Evolutionary conservation across 1,140 invertebrate species (phyloP).

Genomic region (Popillia japonica): DNA sequence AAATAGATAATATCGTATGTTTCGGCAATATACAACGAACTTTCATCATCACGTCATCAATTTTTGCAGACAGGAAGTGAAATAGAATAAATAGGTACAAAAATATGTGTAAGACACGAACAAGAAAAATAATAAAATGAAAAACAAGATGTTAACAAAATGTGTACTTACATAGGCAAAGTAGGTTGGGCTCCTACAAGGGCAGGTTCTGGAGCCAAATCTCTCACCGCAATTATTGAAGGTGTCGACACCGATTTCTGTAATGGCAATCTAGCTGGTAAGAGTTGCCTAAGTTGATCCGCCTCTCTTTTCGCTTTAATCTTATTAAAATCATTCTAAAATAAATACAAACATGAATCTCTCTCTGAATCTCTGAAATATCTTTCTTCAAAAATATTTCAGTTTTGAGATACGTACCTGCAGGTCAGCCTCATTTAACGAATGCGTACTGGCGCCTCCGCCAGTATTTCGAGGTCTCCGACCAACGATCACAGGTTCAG

Average conservation of each 20-base stretch:
- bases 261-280: conserved; percentile 77
- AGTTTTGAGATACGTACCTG: conserved; percentile 63
- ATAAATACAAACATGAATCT: conserved; percentile 19
- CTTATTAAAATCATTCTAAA: conserved; percentile 66
- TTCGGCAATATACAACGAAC: neutral
- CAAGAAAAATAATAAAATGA: neutral
- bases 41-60: neutral
- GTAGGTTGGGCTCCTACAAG: conserved; percentile 60
- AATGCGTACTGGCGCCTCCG: conserved; percentile 81
- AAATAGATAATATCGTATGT: neutral
- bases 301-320: conserved; percentile 67
- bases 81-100: conserved; percentile 1
- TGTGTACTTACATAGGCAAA: conserved; percentile 61
- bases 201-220: conserved; percentile 57
- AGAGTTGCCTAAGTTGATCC: conserved; percentile 66
- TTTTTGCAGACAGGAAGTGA: neutral
- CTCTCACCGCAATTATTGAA: conserved; percentile 79
- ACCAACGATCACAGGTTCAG: conserved; percentile 57
- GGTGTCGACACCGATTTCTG: conserved; percentile 92
- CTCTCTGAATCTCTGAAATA: no score
- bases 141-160: neutral
- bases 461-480: conserved; percentile 53
- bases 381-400: conserved; percentile 13
- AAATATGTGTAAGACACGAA: neutral
- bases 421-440: conserved; percentile 84